Conservation (phyloP, 2,113 vertebrate genomes). For the Himantopus leucocephalus region DNA sequence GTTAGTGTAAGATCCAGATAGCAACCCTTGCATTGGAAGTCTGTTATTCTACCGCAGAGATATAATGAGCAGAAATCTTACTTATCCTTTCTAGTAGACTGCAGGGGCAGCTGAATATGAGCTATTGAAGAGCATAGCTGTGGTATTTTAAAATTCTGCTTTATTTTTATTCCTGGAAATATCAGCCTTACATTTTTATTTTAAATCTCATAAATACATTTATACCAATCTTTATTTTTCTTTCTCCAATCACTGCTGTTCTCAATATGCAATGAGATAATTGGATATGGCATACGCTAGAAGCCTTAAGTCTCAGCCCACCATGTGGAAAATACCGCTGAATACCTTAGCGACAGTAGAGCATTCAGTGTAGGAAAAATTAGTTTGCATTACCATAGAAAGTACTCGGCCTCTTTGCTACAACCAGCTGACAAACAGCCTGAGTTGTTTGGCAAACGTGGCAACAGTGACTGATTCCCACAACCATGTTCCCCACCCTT, state of each 20-base stretch:
- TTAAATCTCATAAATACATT: slow-evolving; percentile 8
- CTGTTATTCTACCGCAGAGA: not conserved
- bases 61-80: not conserved
- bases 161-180: slow-evolving; percentile 26
- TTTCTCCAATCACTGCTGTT: not conserved
- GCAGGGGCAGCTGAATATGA: not conserved
- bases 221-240: not conserved
- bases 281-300: not conserved
- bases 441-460: fast-evolving
- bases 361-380: not conserved
- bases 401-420: not conserved
- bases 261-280: not conserved
- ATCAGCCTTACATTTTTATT: not conserved
- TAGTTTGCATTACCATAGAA: not conserved
- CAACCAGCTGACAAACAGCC: not conserved
- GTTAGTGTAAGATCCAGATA: not conserved
- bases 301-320: not conserved
- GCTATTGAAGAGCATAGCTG: not conserved
- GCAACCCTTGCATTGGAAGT: not conserved
- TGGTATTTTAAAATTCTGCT: not conserved
- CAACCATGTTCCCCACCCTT: not conserved
- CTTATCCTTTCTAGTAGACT: not conserved
- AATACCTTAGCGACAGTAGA: not conserved
- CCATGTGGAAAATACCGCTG: not conserved
- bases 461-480: not conserved